Evolutionary conservation across 92 coral and sea anemone genomes (phyloP).

Genomic region (Actinernus sp.): DNA sequence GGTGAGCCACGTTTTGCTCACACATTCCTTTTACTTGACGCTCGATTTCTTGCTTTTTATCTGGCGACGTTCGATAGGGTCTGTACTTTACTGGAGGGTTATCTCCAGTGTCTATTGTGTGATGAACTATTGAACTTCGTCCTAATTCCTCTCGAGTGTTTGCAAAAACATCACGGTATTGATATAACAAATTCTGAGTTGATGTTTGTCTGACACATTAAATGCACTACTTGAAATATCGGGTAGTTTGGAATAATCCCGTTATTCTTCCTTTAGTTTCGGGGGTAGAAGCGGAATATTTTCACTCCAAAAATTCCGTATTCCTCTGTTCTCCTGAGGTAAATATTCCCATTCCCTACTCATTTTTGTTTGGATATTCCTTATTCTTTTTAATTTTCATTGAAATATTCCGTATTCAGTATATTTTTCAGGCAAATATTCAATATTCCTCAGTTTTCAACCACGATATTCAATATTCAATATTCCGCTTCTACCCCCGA

Average conservation of each 20-base stretch:
- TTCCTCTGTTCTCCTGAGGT: too few relatives aligned
- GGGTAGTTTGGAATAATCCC: conserved; percentile 19
- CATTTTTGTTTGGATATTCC: too few relatives aligned
- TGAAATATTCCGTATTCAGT: too few relatives aligned
- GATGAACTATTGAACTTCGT: conserved; percentile 3
- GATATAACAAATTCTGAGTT: conserved; percentile 3
- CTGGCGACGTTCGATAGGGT: conserved; percentile 49
- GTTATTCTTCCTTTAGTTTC: not conserved
- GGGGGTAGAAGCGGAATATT: too few relatives aligned
- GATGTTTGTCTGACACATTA: not conserved
- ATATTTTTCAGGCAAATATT: too few relatives aligned
- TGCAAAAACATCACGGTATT: conserved; percentile 23
- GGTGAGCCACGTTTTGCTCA: conserved; percentile 22
- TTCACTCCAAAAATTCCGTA: too few relatives aligned
- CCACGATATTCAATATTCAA: too few relatives aligned
- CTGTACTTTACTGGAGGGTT: conserved; percentile 27
- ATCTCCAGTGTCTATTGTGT: conserved; percentile 26
- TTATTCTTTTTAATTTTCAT: too few relatives aligned
- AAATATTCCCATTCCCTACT: too few relatives aligned
- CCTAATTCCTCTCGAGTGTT: conserved; percentile 3
- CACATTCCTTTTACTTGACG: conserved; percentile 40
- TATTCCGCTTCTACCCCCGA: too few relatives aligned
- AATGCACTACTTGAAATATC: conserved; percentile 20
- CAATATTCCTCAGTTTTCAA: too few relatives aligned
- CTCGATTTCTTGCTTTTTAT: conserved; percentile 32